Evolutionary conservation across 2,797 vertebrate species (phyloP).

Genomic region (Peromyscus aztecus): DNA sequence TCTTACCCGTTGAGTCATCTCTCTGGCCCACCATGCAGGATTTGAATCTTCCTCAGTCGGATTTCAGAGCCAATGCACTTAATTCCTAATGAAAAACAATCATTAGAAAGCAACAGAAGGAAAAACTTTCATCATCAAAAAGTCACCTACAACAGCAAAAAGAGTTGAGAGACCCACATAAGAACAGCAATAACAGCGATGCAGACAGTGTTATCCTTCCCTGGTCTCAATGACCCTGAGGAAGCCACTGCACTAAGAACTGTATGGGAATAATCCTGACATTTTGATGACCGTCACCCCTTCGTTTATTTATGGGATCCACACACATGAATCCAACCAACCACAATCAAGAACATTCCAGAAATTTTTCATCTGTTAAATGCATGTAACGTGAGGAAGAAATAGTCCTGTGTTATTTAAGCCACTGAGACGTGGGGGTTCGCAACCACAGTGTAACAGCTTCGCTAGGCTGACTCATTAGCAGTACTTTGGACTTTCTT

Average conservation of each 20-base stretch:
- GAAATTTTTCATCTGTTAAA: not conserved
- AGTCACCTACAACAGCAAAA: not conserved
- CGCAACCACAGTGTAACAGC: no score
- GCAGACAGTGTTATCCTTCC: not conserved
- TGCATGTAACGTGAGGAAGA: not conserved
- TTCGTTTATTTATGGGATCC: not conserved
- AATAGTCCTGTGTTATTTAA: not conserved
- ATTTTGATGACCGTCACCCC: not conserved
- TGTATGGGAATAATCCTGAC: not conserved
- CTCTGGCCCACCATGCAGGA: not conserved
- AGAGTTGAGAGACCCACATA: not conserved
- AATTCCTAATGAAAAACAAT: constrained; percentile 20
- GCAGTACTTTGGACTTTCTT: not conserved
- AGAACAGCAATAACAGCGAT: not conserved
- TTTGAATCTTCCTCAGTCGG: not conserved
- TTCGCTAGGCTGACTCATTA: not conserved
- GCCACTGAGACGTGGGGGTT: not conserved
- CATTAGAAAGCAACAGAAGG: not conserved
- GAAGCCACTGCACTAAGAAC: not conserved
- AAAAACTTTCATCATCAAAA: not conserved
- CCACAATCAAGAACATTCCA: not conserved
- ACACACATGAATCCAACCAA: not conserved
- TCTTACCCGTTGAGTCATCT: not conserved
- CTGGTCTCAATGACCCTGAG: not conserved
- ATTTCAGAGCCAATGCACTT: not conserved